These are phyloP conservation scores for Cremastobaeus sp. DNA, from an alignment of 2,888 invertebrate genomes.

Conservation along the genomic window DNA sequence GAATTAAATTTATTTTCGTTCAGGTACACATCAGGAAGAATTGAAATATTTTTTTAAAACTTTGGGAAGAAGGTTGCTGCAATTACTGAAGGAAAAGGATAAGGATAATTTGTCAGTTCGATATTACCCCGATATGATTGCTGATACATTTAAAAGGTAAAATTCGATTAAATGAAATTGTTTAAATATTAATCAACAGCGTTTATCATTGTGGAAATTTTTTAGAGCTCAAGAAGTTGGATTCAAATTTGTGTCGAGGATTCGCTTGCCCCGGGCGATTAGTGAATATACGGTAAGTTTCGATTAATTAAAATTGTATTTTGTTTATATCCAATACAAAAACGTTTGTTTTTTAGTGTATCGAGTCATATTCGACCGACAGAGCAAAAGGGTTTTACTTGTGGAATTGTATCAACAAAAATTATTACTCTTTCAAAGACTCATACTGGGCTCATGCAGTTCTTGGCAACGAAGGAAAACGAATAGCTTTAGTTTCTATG, in stretches of 20 bases:
- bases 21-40: constrained; percentile 81
- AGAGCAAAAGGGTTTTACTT: constrained; percentile 85
- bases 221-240: constrained; percentile 77
- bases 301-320: not conserved
- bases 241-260: constrained; percentile 73
- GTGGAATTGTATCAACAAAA: constrained; percentile 82
- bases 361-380: constrained; percentile 85
- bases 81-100: constrained; percentile 82
- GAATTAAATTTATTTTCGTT: constrained; percentile 36
- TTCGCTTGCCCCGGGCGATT: constrained; percentile 85
- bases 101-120: constrained; percentile 81
- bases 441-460: constrained; percentile 86
- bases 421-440: constrained; percentile 83
- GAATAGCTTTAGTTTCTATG: constrained; percentile 84
- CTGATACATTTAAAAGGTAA: constrained; percentile 83
- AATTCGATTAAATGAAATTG: not conserved
- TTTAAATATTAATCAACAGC: too few species aligned
- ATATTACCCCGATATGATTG: constrained; percentile 83
- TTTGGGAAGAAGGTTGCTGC: constrained; percentile 83
- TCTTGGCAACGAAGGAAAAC: constrained; percentile 81
- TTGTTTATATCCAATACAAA: not conserved
- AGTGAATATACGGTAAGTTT: constrained; percentile 81
- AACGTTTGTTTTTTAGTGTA: constrained; percentile 80
- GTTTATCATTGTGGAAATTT: not conserved
- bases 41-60: constrained; percentile 84